These are phyloP conservation scores for Uria aalge DNA, from an alignment of 2,113 vertebrate genomes.

Conservation along the genomic window DNA sequence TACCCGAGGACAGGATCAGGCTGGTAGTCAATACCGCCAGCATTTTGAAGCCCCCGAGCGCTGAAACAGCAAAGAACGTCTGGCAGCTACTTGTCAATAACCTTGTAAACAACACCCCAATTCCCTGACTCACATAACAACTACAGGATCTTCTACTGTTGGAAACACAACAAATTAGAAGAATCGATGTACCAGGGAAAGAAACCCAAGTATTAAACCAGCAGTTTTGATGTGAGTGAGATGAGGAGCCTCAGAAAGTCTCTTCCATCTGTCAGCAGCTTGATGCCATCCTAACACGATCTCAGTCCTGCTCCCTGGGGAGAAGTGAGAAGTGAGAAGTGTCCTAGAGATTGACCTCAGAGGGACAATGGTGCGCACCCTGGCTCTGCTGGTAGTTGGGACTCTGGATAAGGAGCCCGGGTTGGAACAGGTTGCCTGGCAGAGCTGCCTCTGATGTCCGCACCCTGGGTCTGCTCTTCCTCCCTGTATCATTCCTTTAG, in stretches of 20 bases:
- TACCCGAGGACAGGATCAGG: neutral
- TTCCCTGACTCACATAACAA: neutral
- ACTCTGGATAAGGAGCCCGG: neutral
- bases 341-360: neutral
- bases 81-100: neutral
- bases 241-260: neutral
- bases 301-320: neutral
- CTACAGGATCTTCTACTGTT: neutral
- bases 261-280: neutral
- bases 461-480: neutral
- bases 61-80: neutral
- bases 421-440: neutral
- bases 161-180: neutral
- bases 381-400: neutral
- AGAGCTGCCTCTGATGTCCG: neutral
- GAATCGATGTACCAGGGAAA: neutral
- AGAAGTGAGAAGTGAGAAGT: too few species aligned
- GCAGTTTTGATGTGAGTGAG: neutral
- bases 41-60: neutral
- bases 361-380: neutral
- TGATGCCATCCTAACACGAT: neutral
- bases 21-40: neutral
- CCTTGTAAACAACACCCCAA: neutral
- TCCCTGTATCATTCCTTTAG: rapidly evolving
- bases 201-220: neutral